Conservation (phyloP, 2,888 invertebrate species). For the Pseudolycoriella hygida region DNA sequence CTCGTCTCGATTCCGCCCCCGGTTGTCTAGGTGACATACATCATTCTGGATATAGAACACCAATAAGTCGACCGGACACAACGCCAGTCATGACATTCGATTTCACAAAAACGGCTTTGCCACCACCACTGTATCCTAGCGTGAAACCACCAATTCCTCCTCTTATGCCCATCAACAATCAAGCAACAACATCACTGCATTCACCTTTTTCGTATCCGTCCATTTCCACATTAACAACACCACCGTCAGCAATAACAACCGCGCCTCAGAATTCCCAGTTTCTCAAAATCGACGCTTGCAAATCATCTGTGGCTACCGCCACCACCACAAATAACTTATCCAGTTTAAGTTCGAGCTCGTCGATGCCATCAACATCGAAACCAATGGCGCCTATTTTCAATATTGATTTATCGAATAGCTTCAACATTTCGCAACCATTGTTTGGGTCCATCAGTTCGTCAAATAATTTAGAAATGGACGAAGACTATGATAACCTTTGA, state of each 20-base stretch:
- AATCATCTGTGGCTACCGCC: constrained; percentile 14
- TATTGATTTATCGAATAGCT: neutral
- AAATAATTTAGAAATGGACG: constrained; percentile 24
- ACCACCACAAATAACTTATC: neutral
- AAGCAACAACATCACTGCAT: neutral
- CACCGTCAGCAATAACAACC: constrained; percentile 12
- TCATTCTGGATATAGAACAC: constrained; percentile 4
- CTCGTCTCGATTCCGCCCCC: constrained; percentile 13
- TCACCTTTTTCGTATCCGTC: neutral
- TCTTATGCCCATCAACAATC: neutral
- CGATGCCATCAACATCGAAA: neutral
- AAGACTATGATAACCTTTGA: constrained; percentile 30
- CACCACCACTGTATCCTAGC: neutral
- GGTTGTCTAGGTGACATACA: constrained; percentile 4
- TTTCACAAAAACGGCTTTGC: constrained; percentile 4
- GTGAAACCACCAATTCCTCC: neutral
- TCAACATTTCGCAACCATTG: neutral
- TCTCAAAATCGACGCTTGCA: constrained; percentile 29
- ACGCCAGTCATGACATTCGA: constrained; percentile 1
- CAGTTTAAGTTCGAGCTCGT: neutral
- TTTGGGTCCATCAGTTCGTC: neutral
- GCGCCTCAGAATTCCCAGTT: constrained; percentile 17
- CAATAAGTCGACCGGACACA: neutral
- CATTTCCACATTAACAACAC: constrained; percentile 2
- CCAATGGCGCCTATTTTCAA: neutral